Conservation (phyloP, 2,113 vertebrate genomes). For the Nematolebias whitei region DNA sequence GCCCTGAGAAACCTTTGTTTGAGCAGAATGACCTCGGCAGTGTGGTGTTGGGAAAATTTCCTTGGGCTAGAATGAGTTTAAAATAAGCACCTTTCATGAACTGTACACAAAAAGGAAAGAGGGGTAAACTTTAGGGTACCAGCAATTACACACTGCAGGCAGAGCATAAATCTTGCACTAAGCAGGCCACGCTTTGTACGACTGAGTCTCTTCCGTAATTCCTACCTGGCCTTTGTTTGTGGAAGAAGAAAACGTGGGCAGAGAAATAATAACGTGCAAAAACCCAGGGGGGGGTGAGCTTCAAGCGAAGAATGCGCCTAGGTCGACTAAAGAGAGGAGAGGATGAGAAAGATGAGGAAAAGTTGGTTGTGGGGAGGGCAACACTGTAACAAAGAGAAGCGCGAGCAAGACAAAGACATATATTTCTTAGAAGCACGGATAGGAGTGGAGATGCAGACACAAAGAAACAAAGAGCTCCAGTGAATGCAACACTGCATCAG, state of each 20-base stretch:
- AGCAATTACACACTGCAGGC: slow-evolving; percentile 59
- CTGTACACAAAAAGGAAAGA: slow-evolving; percentile 52
- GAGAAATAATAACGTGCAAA: slow-evolving; percentile 63
- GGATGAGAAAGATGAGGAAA: slow-evolving; percentile 48
- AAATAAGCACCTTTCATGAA: slow-evolving; percentile 65
- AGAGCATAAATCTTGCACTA: slow-evolving; percentile 41
- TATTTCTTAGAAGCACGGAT: slow-evolving; percentile 22
- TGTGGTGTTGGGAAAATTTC: slow-evolving; percentile 57
- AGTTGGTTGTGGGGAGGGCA: slow-evolving; percentile 42
- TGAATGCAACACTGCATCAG: slow-evolving; percentile 15
- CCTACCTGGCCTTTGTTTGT: slow-evolving; percentile 62
- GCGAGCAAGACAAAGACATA: slow-evolving; percentile 66
- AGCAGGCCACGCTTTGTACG: slow-evolving; percentile 42
- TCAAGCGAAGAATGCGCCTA: slow-evolving; percentile 36
- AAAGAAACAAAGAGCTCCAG: slow-evolving; percentile 70
- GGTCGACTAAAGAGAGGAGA: slow-evolving; percentile 57
- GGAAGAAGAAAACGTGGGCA: slow-evolving; percentile 32
- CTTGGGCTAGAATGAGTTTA: slow-evolving; percentile 52
- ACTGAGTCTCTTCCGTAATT: slow-evolving; percentile 46
- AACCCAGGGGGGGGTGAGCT: slow-evolving; percentile 64
- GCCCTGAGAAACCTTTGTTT: slow-evolving; percentile 59
- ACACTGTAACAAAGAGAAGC: slow-evolving; percentile 61
- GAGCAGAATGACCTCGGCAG: slow-evolving; percentile 48
- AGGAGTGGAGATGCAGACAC: slow-evolving; percentile 55
- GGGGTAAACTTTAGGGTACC: slow-evolving; percentile 49